Conservation (phyloP, 2,797 vertebrate species). For the Syngnathus acus region DNA sequence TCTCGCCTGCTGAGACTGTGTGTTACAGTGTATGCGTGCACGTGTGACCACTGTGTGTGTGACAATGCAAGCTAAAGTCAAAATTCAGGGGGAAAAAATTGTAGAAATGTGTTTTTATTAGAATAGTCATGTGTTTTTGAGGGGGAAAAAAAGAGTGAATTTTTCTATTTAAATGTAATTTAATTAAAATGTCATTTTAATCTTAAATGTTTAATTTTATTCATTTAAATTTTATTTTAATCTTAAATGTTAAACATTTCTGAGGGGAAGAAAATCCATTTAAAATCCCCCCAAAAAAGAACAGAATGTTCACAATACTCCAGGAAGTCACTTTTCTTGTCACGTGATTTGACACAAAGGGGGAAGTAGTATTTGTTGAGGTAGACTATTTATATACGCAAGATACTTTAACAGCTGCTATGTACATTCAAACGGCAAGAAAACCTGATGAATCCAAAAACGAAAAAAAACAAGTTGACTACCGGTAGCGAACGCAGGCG, state of each 20-base stretch:
- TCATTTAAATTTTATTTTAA: too few relatives aligned
- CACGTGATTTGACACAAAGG: background rate
- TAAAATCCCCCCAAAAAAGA: background rate
- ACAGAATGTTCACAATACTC: background rate
- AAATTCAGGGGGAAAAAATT: background rate
- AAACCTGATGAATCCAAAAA: background rate
- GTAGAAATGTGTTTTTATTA: too few relatives aligned
- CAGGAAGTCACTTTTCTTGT: background rate
- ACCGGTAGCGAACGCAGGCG: slow-evolving; percentile 24
- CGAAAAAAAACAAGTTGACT: background rate
- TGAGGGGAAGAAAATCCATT: background rate
- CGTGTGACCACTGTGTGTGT: background rate
- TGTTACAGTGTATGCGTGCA: slow-evolving; percentile 17
- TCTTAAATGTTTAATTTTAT: background rate
- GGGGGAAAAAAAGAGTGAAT: background rate
- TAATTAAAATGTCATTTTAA: too few relatives aligned
- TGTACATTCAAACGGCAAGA: background rate
- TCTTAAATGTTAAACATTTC: background rate
- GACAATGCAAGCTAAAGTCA: background rate
- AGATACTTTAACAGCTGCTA: background rate
- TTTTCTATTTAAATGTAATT: too few relatives aligned
- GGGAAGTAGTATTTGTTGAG: background rate
- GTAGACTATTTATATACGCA: background rate
- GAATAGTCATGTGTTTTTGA: too few relatives aligned
- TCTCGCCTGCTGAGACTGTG: slow-evolving; percentile 70